Conservation (phyloP, 2,888 invertebrate species). For the Chamaedrilus cognettii region DNA sequence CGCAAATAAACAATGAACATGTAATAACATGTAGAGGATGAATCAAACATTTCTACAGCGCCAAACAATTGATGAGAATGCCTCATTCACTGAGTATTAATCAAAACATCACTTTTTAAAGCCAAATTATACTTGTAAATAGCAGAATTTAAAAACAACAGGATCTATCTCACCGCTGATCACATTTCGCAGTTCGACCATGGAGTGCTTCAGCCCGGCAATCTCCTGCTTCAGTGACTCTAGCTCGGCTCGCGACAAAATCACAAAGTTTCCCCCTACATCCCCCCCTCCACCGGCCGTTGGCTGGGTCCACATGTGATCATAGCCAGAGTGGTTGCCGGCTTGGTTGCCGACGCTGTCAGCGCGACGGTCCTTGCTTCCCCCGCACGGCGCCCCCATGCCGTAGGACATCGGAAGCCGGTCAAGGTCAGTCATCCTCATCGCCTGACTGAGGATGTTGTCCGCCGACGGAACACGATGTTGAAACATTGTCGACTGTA, state of each 20-base stretch:
- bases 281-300: not conserved
- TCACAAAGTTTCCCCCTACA: not conserved
- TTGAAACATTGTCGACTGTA: conserved; percentile 11
- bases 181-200: not conserved
- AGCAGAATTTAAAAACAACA: too few species aligned
- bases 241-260: not conserved
- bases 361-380: not conserved
- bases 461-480: conserved; percentile 4
- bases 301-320: not conserved
- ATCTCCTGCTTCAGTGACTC: conserved; percentile 4
- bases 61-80: too few species aligned
- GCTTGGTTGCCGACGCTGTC: not conserved
- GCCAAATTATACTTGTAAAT: too few species aligned
- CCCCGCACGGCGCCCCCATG: not conserved
- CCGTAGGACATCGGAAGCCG: not conserved
- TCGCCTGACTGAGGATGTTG: conserved; percentile 2
- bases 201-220: conserved; percentile 2
- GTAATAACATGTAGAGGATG: too few species aligned
- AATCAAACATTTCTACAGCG: too few species aligned
- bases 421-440: conserved; percentile 7
- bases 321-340: not conserved
- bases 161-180: conserved; percentile 1
- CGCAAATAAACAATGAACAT: too few species aligned
- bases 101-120: too few species aligned
- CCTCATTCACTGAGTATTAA: too few species aligned